These are phyloP conservation scores for Leptinotarsa lineolata DNA, from an alignment of 1,140 invertebrate genomes.

Conservation along the genomic window DNA sequence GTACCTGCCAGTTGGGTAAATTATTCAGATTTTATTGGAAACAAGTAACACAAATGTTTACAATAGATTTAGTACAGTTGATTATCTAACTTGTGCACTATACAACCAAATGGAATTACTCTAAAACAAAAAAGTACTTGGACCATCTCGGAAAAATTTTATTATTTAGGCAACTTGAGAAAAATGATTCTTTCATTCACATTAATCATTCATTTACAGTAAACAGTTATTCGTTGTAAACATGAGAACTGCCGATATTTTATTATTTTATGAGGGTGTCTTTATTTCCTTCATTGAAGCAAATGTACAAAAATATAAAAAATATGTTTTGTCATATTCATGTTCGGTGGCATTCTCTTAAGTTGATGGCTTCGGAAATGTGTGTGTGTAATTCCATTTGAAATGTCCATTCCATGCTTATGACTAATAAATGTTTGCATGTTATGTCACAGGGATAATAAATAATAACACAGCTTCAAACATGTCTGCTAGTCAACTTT, in stretches of 20 bases:
- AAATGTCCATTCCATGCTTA: slow-evolving; percentile 37
- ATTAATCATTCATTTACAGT: not conserved
- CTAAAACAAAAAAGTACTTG: slow-evolving; percentile 1
- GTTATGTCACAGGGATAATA: slow-evolving; percentile 49
- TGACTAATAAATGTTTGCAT: slow-evolving; percentile 53
- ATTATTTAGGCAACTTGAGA: not conserved
- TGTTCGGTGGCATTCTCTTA: not conserved
- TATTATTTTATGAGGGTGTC: too few species aligned
- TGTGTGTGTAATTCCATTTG: slow-evolving; percentile 5
- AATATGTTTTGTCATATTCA: not conserved
- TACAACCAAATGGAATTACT: slow-evolving; percentile 7
- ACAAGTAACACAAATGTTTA: not conserved
- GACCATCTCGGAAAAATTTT: not conserved
- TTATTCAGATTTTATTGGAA: slow-evolving; percentile 1
- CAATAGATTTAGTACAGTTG: slow-evolving; percentile 9
- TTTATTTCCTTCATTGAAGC: too few species aligned
- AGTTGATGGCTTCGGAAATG: not conserved
- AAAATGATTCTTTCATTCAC: not conserved
- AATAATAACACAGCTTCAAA: slow-evolving; percentile 48
- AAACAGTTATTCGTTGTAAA: not conserved
- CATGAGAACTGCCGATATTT: not conserved
- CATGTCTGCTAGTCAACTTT: slow-evolving; percentile 56
- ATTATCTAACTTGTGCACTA: slow-evolving; percentile 6
- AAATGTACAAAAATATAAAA: not conserved
- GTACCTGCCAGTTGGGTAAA: not conserved